phyloP scores from a whole-genome alignment of 2,888 invertebrate species.

The Archips xylosteana region DNA sequence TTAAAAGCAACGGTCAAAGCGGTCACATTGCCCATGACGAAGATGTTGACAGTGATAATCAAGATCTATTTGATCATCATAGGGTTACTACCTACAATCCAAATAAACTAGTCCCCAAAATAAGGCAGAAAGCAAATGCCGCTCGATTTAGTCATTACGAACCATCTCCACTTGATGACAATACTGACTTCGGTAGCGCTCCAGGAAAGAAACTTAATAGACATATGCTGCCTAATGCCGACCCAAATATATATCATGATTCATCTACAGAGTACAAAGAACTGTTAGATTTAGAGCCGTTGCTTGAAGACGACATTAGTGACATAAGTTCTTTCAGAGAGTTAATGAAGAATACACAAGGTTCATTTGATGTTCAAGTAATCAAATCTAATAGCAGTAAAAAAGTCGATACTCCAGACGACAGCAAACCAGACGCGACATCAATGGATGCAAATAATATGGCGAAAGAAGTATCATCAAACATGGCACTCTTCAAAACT shows the following conservation, averaged over 20 bases:
- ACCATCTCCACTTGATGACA: slow-evolving; percentile 56
- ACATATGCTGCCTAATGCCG: slow-evolving; percentile 54
- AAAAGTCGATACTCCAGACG: slow-evolving; percentile 58
- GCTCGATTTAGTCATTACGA: slow-evolving; percentile 65
- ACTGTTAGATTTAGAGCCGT: slow-evolving; percentile 83
- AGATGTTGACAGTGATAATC: slow-evolving; percentile 73
- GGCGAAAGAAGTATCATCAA: slow-evolving; percentile 55
- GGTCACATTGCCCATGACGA: slow-evolving; percentile 75
- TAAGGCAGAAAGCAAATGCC: slow-evolving; percentile 71
- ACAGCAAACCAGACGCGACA: slow-evolving; percentile 77
- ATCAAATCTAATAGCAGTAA: slow-evolving; percentile 76
- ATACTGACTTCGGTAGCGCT: slow-evolving; percentile 52
- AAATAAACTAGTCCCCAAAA: slow-evolving; percentile 68
- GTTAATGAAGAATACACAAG: slow-evolving; percentile 77
- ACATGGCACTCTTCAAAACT: slow-evolving; percentile 17
- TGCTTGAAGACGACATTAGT: slow-evolving; percentile 86
- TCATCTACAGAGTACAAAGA: slow-evolving; percentile 78
- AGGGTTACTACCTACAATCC: slow-evolving; percentile 82
- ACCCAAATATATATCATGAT: slow-evolving; percentile 28
- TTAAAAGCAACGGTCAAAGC: slow-evolving; percentile 76
- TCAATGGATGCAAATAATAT: slow-evolving; percentile 74
- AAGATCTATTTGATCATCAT: slow-evolving; percentile 76
- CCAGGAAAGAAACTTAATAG: slow-evolving; percentile 57
- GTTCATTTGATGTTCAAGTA: slow-evolving; percentile 83
- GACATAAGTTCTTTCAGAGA: slow-evolving; percentile 79